Conservation (phyloP, 2,113 vertebrate species). For the Odocoileus hemionus region DNA sequence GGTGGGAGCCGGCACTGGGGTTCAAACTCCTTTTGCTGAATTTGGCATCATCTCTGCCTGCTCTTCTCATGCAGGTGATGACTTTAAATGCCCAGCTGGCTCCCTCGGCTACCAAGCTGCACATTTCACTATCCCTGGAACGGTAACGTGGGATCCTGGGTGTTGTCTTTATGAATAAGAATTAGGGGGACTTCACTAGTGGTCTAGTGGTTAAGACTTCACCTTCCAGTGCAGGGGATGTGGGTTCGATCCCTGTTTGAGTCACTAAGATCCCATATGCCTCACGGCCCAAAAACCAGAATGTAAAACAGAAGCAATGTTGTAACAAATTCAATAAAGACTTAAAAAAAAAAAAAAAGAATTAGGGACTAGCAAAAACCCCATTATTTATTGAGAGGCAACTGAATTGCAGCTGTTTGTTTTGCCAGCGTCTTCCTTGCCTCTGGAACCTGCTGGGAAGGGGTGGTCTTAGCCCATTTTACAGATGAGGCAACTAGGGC, state of each 20-base stretch:
- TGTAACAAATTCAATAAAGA: background rate
- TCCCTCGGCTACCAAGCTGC: conserved; percentile 50
- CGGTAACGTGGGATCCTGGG: conserved; percentile 64
- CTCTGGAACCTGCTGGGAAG: background rate
- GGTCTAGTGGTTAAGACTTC: background rate
- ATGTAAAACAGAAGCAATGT: background rate
- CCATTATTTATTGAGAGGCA: background rate
- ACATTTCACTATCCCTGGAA: conserved; percentile 62
- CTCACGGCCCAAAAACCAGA: background rate
- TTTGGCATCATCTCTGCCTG: background rate
- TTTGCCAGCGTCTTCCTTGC: background rate
- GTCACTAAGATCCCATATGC: background rate
- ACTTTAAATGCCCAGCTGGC: conserved; percentile 52
- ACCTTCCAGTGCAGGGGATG: background rate
- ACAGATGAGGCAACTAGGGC: background rate
- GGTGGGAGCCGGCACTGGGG: background rate
- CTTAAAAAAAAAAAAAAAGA: background rate
- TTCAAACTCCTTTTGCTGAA: background rate
- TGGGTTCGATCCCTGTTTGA: background rate
- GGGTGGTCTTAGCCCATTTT: background rate
- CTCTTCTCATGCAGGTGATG: conserved; percentile 64
- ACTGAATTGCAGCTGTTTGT: background rate
- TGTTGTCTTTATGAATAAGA: background rate
- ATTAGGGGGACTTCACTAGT: background rate
- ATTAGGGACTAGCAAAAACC: background rate